Conservation (phyloP, 2,113 vertebrate genomes). For the Ailurus styani region DNA sequence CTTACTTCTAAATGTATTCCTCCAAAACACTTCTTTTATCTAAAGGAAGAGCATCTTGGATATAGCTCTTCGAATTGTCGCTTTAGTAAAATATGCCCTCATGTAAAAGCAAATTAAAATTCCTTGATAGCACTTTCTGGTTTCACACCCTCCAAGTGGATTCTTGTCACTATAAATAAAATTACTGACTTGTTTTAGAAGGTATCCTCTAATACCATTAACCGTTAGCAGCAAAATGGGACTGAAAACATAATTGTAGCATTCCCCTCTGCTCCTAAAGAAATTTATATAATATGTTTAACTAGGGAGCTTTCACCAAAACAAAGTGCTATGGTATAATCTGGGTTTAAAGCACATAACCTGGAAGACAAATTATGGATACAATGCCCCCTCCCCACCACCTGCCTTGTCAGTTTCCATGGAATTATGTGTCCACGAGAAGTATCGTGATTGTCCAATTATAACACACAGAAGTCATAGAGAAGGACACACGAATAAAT, state of each 20-base stretch:
- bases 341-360: neutral
- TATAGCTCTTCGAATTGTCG: neutral
- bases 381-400: rapidly evolving
- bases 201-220: neutral
- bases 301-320: neutral
- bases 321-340: neutral
- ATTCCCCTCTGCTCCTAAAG: neutral
- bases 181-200: constrained; percentile 8
- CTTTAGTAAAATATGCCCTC: constrained; percentile 45
- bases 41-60: constrained; percentile 15
- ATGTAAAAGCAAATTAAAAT: constrained; percentile 44
- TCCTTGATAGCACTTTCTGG: neutral
- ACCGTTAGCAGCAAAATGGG: neutral
- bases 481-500: neutral
- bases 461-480: neutral
- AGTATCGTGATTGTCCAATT: neutral
- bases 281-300: neutral
- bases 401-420: neutral
- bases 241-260: neutral
- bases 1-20: constrained; percentile 11
- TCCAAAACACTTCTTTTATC: constrained; percentile 20
- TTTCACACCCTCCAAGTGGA: neutral
- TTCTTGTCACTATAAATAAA: constrained; percentile 41
- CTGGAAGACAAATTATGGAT: neutral
- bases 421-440: neutral